A percentile compares a stretch with the other conserved stretches of the same genome.
Conservation (phyloP, 2,113 vertebrate genomes). For the Atrichornis clamosus region DNA sequence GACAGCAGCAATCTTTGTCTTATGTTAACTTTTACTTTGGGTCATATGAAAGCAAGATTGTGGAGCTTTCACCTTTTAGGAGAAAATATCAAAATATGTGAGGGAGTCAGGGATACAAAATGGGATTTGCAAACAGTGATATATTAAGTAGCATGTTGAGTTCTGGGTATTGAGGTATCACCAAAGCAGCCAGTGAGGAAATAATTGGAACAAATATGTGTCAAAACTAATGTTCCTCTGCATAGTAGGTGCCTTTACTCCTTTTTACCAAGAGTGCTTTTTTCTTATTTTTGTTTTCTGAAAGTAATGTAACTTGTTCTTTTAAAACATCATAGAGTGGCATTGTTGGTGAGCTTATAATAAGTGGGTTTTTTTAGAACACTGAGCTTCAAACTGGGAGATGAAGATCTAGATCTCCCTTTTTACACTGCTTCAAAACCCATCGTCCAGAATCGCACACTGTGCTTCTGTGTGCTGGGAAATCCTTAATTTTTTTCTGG, state of each 20-base stretch:
- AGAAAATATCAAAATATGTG: background rate
- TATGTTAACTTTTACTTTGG: background rate
- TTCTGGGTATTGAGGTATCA: background rate
- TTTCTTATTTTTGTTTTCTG: background rate
- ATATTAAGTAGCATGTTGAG: background rate
- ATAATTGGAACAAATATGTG: background rate
- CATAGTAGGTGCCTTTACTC: background rate
- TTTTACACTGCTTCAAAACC: background rate
- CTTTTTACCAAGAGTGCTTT: background rate
- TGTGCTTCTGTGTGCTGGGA: background rate
- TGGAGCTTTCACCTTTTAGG: background rate
- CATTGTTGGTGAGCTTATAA: background rate
- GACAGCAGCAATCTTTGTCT: background rate
- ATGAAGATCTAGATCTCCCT: background rate
- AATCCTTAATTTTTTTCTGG: background rate
- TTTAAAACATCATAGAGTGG: background rate
- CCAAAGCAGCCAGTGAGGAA: background rate
- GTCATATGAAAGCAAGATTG: background rate
- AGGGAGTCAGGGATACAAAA: background rate
- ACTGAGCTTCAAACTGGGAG: background rate
- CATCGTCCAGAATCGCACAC: accelerated
- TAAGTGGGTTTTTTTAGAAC: background rate
- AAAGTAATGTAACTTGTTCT: background rate
- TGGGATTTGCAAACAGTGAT: background rate
- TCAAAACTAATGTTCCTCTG: background rate